Percentiles rank a stretch among this genome's conserved stretches.
Conservation (phyloP, 2,888 invertebrate species). For the Tyria jacobaeae region DNA sequence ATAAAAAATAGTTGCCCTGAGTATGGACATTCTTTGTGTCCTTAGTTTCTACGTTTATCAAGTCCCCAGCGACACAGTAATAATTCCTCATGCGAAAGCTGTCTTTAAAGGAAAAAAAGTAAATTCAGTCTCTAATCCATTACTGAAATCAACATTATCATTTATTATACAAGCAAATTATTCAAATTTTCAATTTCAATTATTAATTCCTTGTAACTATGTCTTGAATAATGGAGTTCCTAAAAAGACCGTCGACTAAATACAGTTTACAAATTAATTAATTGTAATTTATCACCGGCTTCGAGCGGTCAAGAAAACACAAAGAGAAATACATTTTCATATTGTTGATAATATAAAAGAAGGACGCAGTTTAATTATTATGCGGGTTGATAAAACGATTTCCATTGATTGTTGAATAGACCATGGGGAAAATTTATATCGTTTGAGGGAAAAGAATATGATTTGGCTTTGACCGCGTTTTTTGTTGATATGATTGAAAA, state of each 20-base stretch:
- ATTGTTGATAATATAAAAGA: slow-evolving; percentile 6
- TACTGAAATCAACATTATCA: neutral
- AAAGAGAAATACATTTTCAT: neutral
- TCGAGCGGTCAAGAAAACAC: slow-evolving; percentile 42
- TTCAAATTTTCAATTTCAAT: slow-evolving; percentile 7
- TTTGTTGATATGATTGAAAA: neutral
- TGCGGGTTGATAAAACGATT: slow-evolving; percentile 10
- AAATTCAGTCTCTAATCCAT: neutral
- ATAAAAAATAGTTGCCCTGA: too few relatives aligned
- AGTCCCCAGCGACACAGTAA: too few relatives aligned
- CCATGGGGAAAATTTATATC: slow-evolving; percentile 11
- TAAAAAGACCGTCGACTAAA: slow-evolving; percentile 6
- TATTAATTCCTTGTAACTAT: slow-evolving; percentile 13
- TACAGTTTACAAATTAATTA: slow-evolving; percentile 34
- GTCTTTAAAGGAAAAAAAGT: too few relatives aligned
- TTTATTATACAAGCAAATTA: neutral
- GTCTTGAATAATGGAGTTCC: slow-evolving; percentile 7
- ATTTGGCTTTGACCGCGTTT: neutral
- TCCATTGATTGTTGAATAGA: neutral
- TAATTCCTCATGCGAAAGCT: too few relatives aligned
- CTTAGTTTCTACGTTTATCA: too few relatives aligned
- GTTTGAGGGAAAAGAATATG: neutral
- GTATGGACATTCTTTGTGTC: too few relatives aligned
- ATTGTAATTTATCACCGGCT: slow-evolving; percentile 38
- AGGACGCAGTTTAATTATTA: slow-evolving; percentile 8